Evolutionary conservation across 2,797 vertebrate species (phyloP).

Genomic region (Anolis apletophallus): DNA sequence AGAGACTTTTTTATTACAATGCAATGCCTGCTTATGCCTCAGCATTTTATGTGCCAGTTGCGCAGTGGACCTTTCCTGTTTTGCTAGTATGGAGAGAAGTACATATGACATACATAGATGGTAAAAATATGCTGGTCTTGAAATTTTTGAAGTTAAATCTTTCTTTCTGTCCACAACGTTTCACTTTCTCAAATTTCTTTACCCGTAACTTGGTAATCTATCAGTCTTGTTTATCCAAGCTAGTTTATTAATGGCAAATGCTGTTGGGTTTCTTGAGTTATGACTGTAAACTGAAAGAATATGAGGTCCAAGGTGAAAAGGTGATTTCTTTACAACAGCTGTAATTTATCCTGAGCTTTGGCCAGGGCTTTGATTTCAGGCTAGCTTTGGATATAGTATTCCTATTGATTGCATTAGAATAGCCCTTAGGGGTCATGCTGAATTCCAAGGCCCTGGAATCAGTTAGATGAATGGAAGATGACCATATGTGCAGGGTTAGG

Average conservation of each 20-base stretch:
- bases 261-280: constrained; percentile 73
- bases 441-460: constrained; percentile 91
- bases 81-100: not conserved
- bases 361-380: constrained; percentile 78
- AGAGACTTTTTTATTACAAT: not conserved
- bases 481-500: constrained; percentile 76
- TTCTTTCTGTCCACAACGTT: constrained; percentile 60
- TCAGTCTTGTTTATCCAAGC: constrained; percentile 70
- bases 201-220: constrained; percentile 71
- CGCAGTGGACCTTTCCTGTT: not conserved
- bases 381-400: constrained; percentile 80
- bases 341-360: constrained; percentile 79
- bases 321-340: constrained; percentile 80
- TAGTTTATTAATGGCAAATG: constrained; percentile 78
- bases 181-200: constrained; percentile 71
- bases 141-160: constrained; percentile 35
- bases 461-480: constrained; percentile 90
- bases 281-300: constrained; percentile 77
- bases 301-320: constrained; percentile 77
- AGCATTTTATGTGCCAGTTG: not conserved
- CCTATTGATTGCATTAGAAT: constrained; percentile 86
- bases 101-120: not conserved
- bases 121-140: constrained; percentile 6
- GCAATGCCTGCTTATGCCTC: not conserved
- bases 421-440: constrained; percentile 83